Evolutionary conservation across 2,113 vertebrate species (phyloP), one percentile per base, ranked within the genome.

Genomic region (Arenaria interpres): DNA sequence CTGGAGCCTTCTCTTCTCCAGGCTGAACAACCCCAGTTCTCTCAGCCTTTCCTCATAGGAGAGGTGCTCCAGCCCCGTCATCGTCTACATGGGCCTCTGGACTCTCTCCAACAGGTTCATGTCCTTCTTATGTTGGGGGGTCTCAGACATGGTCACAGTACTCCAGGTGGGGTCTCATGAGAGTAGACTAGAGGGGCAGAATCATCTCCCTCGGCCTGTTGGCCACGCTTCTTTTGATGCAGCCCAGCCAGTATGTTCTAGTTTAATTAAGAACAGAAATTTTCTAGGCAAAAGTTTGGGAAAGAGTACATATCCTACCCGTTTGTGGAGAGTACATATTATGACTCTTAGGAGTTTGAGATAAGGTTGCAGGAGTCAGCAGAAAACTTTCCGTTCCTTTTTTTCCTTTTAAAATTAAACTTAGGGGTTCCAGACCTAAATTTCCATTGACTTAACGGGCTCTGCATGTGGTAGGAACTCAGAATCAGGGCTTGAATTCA

Each of bases 321-420:
- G 1, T 45, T 57, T 66, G 41, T 17, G 9, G n/a, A 28, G 6
- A 53, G 19, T 10, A 16, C 7, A 1, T 4, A 1, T 19, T 32
- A 10, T 0, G 2, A 7, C 14, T 68, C 25, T 27, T 37, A 4
- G 4, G 20, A 20, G 21, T 22, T 10, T 37, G 37, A 72, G 32
- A 25, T 32, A 14, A 81, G 72, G 30, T 35, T 43, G 9, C 30
- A 66, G 15, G 33, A 73, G 4, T 21, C 15, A 1, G 54, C 20
- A 32, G 21, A 46, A 80, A 37, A 2, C 1, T 0, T 33, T 46
- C 7, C 16, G 3, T 54, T 33, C 4, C 8, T 39, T 72, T 54
- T 54, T 27, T 30, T 19, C 6, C 6, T 2, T 50, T 54, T 82
- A 37, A 32, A 63, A 33, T 23, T 33, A 48, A 41, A 7, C 6